Percentiles rank a stretch among this genome's conserved stretches.
Evolutionary conservation across 2,888 invertebrate species (phyloP).

Genomic region (Pocota personata): DNA sequence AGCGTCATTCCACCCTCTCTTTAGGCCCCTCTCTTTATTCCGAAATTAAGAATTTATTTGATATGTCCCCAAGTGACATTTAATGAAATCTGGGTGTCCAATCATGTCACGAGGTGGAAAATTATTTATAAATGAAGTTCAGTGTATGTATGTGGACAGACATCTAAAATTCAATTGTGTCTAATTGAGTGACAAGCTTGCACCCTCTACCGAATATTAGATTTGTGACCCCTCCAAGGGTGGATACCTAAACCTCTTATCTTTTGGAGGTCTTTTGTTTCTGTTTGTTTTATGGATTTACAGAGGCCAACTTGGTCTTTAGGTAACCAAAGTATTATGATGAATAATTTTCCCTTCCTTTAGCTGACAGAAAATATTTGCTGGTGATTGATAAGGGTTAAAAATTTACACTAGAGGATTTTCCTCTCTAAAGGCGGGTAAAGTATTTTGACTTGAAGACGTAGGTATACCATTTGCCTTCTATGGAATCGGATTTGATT

Average conservation of each 20-base stretch:
- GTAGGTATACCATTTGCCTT: not conserved
- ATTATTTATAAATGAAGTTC: conserved; percentile 27
- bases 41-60: conserved; percentile 26
- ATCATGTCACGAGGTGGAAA: conserved; percentile 13
- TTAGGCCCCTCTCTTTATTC: not conserved
- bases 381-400: conserved; percentile 32
- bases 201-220: conserved; percentile 29
- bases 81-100: conserved; percentile 4
- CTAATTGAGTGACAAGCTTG: conserved; percentile 60
- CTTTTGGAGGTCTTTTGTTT: not conserved
- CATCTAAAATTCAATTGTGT: conserved; percentile 32
- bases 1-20: not conserved
- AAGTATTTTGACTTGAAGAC: not conserved
- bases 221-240: not conserved
- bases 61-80: conserved; percentile 1
- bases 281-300: conserved; percentile 14
- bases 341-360: not conserved
- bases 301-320: not conserved
- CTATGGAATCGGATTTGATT: not conserved
- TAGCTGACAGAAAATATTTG: not conserved
- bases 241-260: conserved; percentile 15
- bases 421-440: not conserved
- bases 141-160: conserved; percentile 3
- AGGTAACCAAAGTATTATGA: not conserved
- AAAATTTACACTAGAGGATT: conserved; percentile 5